phyloP scores from a whole-genome alignment of 1,140 invertebrate genomes.

The Drosophila sp. region DNA sequence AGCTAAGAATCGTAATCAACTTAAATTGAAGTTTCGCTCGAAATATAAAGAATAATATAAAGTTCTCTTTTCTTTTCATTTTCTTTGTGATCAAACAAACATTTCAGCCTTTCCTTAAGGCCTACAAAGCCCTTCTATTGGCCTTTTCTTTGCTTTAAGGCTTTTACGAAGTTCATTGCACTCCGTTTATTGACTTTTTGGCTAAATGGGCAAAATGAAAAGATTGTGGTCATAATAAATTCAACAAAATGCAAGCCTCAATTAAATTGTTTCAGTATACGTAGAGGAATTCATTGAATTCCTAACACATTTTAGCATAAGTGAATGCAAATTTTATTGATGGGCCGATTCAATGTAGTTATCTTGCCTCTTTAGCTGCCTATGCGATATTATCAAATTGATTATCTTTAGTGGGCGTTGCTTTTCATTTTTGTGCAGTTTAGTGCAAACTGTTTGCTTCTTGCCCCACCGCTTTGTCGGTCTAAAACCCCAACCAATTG shows the following conservation, averaged over 20 bases:
- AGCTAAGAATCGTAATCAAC: too few relatives aligned
- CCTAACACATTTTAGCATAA: not conserved
- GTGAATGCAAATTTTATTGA: not conserved
- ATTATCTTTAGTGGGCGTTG: not conserved
- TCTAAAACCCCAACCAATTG: constrained; percentile 35
- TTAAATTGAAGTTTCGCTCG: too few relatives aligned
- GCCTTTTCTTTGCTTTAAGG: too few relatives aligned
- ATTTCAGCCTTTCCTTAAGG: too few relatives aligned
- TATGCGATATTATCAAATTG: not conserved
- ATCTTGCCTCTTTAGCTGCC: not conserved
- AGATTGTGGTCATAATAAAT: not conserved
- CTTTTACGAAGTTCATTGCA: too few relatives aligned
- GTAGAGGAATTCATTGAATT: too few relatives aligned
- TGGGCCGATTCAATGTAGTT: not conserved
- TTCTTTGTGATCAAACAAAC: too few relatives aligned
- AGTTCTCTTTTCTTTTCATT: too few relatives aligned
- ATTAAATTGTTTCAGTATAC: not conserved
- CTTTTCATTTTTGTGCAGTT: not conserved
- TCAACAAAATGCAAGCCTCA: not conserved
- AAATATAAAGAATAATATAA: too few relatives aligned
- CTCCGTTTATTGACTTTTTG: too few relatives aligned
- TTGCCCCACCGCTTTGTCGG: not conserved
- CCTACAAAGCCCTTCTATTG: too few relatives aligned
- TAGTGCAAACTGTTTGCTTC: not conserved
- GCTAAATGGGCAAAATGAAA: too few relatives aligned